Evolutionary conservation across 2,797 vertebrate species (phyloP).

Genomic region (Enteromius treurensis): DNA sequence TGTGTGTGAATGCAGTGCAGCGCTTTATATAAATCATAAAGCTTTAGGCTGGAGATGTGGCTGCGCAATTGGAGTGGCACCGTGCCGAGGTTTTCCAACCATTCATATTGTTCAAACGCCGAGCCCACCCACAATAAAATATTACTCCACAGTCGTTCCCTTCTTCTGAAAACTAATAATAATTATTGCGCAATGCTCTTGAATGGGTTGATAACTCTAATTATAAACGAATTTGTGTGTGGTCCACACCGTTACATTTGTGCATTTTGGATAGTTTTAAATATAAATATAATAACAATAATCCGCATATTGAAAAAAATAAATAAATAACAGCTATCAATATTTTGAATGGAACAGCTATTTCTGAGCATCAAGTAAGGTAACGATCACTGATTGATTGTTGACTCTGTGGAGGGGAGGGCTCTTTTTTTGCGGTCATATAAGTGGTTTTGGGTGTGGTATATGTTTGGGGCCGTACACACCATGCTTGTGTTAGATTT

Average conservation of each 20-base stretch:
- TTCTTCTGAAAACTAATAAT: background rate
- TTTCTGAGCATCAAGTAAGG: background rate
- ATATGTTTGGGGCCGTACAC: slow-evolving; percentile 70
- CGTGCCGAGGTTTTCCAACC: slow-evolving; percentile 64
- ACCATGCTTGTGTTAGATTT: slow-evolving; percentile 56
- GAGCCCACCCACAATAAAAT: slow-evolving; percentile 60
- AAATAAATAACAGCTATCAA: too few relatives aligned
- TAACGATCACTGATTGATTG: slow-evolving; percentile 2
- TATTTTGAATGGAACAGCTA: background rate
- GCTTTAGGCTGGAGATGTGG: slow-evolving; percentile 66
- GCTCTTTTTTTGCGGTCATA: slow-evolving; percentile 61
- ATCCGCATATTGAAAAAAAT: background rate
- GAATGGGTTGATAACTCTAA: background rate
- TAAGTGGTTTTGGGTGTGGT: slow-evolving; percentile 78
- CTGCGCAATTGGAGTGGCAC: slow-evolving; percentile 77
- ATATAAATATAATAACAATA: background rate
- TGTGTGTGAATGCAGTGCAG: slow-evolving; percentile 36
- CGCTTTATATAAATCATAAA: slow-evolving; percentile 60
- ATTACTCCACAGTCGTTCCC: slow-evolving; percentile 23
- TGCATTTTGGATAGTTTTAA: background rate
- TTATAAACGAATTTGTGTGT: background rate
- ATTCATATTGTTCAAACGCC: slow-evolving; percentile 58
- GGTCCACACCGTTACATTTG: background rate
- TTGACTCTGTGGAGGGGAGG: slow-evolving; percentile 5
- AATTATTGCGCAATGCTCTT: background rate